Percentiles rank a stretch among this genome's conserved stretches.
Conservation (phyloP, 2,797 vertebrate species). For the Chiroxiphia lanceolata region DNA sequence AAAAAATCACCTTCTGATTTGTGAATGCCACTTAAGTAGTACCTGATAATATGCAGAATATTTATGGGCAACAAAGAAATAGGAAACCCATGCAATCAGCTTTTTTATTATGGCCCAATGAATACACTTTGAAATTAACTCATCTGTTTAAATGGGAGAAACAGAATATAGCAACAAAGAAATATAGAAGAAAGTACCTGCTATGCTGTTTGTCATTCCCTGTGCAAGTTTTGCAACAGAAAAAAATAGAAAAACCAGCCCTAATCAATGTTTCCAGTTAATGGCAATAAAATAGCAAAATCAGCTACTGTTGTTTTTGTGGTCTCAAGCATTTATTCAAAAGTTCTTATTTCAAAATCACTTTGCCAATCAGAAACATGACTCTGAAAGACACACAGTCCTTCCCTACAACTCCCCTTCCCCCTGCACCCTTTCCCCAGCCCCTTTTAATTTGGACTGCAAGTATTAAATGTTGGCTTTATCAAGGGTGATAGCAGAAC, state of each 20-base stretch:
- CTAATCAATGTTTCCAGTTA: background rate
- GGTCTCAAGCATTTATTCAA: background rate
- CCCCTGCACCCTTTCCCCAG: background rate
- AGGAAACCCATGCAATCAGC: background rate
- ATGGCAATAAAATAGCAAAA: constrained; percentile 3
- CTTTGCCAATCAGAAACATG: background rate
- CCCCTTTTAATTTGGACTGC: background rate
- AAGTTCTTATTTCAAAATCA: background rate
- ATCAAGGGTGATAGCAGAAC: background rate
- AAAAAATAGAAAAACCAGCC: background rate
- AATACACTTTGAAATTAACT: background rate
- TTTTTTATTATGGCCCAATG: background rate
- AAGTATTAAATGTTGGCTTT: background rate
- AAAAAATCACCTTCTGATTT: background rate
- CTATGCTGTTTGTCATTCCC: background rate
- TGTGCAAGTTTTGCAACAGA: background rate
- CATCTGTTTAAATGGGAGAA: background rate
- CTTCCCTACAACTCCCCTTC: background rate
- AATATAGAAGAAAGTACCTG: background rate
- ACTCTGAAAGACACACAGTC: background rate
- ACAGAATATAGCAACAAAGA: background rate
- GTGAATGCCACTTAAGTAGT: background rate
- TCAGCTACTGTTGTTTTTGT: background rate
- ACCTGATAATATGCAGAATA: background rate
- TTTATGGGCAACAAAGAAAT: background rate